phyloP scores from a whole-genome alignment of 2,888 invertebrate genomes.

The Agonopterix heracliana region DNA sequence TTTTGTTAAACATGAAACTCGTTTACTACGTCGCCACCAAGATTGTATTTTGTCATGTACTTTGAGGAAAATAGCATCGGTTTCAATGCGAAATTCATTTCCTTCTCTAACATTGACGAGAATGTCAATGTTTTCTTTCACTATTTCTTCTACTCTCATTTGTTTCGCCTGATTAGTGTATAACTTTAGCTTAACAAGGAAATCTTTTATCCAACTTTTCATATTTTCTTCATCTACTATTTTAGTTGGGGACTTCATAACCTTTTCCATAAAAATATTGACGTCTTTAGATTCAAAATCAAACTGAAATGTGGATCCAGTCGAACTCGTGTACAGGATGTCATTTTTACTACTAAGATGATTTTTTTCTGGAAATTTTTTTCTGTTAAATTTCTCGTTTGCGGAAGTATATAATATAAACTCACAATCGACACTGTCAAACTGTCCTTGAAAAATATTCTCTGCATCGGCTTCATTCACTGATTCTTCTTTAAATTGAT shows the following conservation, averaged over 20 bases:
- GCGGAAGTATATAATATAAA: slow-evolving; percentile 20
- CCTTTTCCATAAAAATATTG: not conserved
- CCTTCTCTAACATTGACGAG: not conserved
- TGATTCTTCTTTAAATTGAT: not conserved
- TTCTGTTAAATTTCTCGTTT: not conserved
- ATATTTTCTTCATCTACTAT: not conserved
- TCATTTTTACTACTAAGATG: not conserved
- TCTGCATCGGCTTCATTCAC: slow-evolving; percentile 8
- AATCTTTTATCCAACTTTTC: not conserved
- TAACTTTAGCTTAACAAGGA: not conserved
- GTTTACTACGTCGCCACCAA: not conserved
- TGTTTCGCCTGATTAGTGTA: not conserved
- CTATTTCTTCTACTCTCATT: not conserved
- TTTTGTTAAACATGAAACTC: not conserved
- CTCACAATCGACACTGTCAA: slow-evolving; percentile 12
- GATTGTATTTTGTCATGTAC: not conserved
- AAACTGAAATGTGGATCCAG: not conserved
- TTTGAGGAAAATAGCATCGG: not conserved
- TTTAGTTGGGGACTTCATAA: not conserved
- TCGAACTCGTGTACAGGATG: not conserved
- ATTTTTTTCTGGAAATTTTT: not conserved
- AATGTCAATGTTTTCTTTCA: not conserved
- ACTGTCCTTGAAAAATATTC: slow-evolving; percentile 7
- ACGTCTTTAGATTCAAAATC: not conserved
- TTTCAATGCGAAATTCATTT: not conserved